Conservation (phyloP, 2,113 vertebrate species). For the Emydocephalus ijimae region DNA sequence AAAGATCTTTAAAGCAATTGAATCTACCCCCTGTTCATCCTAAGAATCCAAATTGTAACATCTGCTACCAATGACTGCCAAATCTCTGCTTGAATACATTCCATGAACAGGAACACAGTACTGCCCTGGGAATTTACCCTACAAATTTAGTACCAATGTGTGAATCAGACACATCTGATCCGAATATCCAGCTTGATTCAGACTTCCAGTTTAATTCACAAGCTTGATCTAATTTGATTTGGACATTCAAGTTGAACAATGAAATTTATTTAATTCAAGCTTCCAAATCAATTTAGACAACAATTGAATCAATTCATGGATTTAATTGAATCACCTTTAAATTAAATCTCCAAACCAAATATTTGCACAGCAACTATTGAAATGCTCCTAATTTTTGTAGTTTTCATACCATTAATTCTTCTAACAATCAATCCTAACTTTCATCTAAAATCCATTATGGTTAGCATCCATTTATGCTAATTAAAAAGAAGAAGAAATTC, state of each 20-base stretch:
- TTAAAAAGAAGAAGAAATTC: not conserved
- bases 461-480: no score
- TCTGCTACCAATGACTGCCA: not conserved
- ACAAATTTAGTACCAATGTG: not conserved
- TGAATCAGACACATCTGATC: not conserved
- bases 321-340: not conserved
- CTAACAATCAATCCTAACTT: not conserved
- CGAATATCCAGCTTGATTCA: not conserved
- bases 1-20: not conserved
- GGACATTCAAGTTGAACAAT: not conserved
- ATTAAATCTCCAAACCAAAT: not conserved
- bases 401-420: not conserved
- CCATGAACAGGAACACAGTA: not conserved
- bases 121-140: not conserved
- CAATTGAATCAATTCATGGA: not conserved
- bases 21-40: not conserved
- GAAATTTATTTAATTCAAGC: not conserved
- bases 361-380: not conserved
- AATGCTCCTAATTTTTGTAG: not conserved
- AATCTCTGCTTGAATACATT: not conserved
- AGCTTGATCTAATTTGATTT: not conserved
- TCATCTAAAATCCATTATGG: not conserved
- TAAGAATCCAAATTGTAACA: not conserved
- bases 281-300: not conserved
- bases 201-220: not conserved